A percentile compares a stretch with the other conserved stretches of the same genome.
Conservation (phyloP, 1,140 invertebrate genomes). For the Sesamia nonagrioides region DNA sequence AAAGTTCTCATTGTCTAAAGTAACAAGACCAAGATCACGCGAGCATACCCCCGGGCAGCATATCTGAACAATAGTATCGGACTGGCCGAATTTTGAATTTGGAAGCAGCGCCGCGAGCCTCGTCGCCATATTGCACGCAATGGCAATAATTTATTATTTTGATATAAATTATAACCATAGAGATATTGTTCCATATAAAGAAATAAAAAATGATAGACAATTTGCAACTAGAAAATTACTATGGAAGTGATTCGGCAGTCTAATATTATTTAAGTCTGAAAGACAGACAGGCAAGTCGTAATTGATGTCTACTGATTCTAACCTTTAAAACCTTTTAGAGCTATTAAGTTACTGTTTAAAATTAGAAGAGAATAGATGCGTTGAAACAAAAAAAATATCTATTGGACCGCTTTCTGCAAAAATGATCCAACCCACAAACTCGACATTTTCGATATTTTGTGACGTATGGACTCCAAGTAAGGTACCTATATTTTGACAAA, state of each 20-base stretch:
- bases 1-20: slow-evolving; percentile 18
- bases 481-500: no score
- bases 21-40: slow-evolving; percentile 63
- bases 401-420: no score
- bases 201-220: slow-evolving; percentile 31
- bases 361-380: no score
- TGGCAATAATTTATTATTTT: slow-evolving; percentile 8
- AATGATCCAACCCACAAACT: no score
- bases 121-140: slow-evolving; percentile 76
- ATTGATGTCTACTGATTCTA: slow-evolving; percentile 6
- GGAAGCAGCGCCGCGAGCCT: slow-evolving; percentile 66
- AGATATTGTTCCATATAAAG: not conserved
- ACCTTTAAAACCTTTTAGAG: not conserved
- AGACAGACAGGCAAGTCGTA: slow-evolving; percentile 9
- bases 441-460: no score
- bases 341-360: no score
- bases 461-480: no score
- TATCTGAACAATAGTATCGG: slow-evolving; percentile 42
- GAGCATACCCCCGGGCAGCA: slow-evolving; percentile 60
- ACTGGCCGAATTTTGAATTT: slow-evolving; percentile 74
- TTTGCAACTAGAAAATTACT: slow-evolving; percentile 23
- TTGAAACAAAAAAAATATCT: no score
- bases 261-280: slow-evolving; percentile 10
- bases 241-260: slow-evolving; percentile 49
- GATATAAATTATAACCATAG: slow-evolving; percentile 7